Evolutionary conservation across 2,888 invertebrate species (phyloP), one percentile per base, ranked within the genome.

Genomic region (Apamea epomidion): DNA sequence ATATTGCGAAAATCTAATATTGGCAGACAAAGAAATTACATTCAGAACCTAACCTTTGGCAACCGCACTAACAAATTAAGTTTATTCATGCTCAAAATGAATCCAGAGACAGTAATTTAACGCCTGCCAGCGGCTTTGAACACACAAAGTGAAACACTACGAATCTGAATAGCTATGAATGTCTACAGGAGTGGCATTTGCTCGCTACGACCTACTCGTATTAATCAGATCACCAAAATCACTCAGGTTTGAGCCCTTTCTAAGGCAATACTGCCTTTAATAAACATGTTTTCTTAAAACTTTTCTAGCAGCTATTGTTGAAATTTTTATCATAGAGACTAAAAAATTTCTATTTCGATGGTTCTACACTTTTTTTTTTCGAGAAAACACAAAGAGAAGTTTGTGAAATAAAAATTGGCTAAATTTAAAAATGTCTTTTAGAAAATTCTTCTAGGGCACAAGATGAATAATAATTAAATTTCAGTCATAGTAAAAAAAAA

Each of bases 331-430:
- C 75, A 58, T 70, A 16, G 6, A 3, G 32, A 82, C 81, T 87
- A 81, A 88, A 81, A 80, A 71, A 54, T 76, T 82, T 86, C 69
- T 82, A 48, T 45, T 45, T 69, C 60, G 80, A 79, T 78, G 60
- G 18, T 18, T 21, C 5, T 42, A 74, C 37, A 21, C 37, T 16
- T 72, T 65, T 25, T 48, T 5, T 16, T 74, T 64, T 74, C 76
- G 21, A 21, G 12, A 51, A 75, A 74, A 74, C 29, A 69, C 73
- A 77, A 65, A 65, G 37, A 21, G 37, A 32, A 21, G 1, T 10
- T 65, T 37, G 21, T 37, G 1, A 62, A 5, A 64, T 2, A 58
- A 32, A 29, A 32, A 32, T 0, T 32, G 4, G 21, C 1, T 64
- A 64, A 1, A 32, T 65, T 65, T 65, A 65, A 60, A 69, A 71